Conservation (phyloP, 37 sponge, comb jelly and placozoan species). For the Haliclona indistincta region DNA sequence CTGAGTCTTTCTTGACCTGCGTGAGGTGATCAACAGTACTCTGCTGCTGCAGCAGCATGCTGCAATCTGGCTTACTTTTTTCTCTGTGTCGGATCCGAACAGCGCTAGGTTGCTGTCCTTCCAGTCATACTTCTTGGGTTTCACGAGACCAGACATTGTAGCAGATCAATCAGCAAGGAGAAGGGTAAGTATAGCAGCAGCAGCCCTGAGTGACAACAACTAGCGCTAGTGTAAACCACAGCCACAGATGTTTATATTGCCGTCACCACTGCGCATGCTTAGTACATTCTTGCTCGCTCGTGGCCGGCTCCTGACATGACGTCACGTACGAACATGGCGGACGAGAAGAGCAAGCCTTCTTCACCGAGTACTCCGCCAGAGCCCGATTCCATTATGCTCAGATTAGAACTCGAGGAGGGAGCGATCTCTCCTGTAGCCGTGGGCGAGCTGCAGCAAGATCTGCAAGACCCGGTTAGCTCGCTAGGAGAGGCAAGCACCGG, state of each 20-base stretch:
- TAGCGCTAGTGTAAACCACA: not conserved
- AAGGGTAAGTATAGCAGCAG: not conserved
- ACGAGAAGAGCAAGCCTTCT: not conserved
- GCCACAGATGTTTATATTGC: no score
- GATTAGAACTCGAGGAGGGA: no score
- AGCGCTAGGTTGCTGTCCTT: slow-evolving; percentile 97
- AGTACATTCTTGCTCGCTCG: not conserved
- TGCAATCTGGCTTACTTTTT: slow-evolving; percentile 32
- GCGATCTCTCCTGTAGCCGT: no score
- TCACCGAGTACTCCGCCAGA: no score
- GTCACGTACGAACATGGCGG: not conserved
- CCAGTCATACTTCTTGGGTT: slow-evolving; percentile 97
- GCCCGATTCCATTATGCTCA: no score
- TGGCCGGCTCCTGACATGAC: not conserved
- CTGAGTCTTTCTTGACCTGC: slow-evolving; percentile 92
- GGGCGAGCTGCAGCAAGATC: no score
- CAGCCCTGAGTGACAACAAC: not conserved
- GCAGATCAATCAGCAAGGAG: not conserved
- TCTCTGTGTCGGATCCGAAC: slow-evolving; percentile 95
- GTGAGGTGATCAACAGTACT: not conserved
- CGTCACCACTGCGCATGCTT: no score
- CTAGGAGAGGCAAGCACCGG: no score
- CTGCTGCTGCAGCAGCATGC: not conserved
- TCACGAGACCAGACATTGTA: slow-evolving; percentile 76
- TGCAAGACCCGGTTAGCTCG: no score